phyloP scores from a whole-genome alignment of 2,888 invertebrate species.

The Phorcus lineatus region DNA sequence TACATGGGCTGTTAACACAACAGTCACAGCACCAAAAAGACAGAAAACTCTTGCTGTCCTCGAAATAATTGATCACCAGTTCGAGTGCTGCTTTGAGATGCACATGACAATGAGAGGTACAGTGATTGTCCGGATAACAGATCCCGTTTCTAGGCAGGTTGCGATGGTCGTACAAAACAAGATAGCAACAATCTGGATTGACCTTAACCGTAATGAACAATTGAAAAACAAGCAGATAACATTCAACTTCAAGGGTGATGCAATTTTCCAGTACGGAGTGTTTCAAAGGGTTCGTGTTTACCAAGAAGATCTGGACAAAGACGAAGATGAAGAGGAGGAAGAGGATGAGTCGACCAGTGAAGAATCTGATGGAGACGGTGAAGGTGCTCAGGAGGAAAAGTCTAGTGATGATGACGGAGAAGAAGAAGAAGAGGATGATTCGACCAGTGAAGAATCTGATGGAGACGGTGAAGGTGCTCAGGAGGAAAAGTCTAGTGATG shows the following conservation, averaged over 20 bases:
- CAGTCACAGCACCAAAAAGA: not conserved
- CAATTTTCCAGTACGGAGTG: not conserved
- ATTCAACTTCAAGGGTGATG: not conserved
- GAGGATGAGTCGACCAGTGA: no score
- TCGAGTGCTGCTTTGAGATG: not conserved
- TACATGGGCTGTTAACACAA: not conserved
- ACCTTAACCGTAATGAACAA: no score
- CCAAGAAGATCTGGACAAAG: not conserved
- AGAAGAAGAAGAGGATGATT: no score
- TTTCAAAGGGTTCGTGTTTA: not conserved
- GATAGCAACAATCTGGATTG: not conserved
- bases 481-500: no score
- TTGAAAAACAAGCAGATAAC: no score
- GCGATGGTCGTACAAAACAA: not conserved
- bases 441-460: no score
- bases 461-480: no score
- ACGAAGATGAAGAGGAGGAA: not conserved
- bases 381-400: no score
- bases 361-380: no score
- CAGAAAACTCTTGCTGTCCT: not conserved
- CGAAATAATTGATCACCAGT: not conserved
- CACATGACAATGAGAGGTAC: not conserved
- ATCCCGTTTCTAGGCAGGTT: not conserved
- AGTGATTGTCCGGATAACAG: not conserved
- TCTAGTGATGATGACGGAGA: no score